These are phyloP conservation scores for Myrmecophaga tridactyla DNA, from an alignment of 2,113 vertebrate genomes.

Conservation along the genomic window DNA sequence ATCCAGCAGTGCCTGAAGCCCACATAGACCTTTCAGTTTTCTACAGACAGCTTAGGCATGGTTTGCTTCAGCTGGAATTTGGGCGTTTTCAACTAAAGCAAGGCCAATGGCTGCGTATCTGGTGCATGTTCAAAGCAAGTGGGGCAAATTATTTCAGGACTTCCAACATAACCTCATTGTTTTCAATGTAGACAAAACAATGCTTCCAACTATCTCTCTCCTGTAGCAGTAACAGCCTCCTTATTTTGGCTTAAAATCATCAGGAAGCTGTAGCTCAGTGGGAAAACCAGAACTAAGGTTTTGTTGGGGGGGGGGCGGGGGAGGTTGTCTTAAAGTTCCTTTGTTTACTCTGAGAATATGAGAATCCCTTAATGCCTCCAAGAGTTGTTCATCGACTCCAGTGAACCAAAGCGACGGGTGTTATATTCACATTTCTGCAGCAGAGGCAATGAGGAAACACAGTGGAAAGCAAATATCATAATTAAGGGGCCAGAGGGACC, in stretches of 20 bases:
- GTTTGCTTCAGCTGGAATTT: background rate
- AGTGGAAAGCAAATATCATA: background rate
- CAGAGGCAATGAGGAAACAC: background rate
- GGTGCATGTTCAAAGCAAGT: background rate
- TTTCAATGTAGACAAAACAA: background rate
- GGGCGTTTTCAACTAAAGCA: background rate
- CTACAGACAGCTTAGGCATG: background rate
- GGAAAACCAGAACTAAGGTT: background rate
- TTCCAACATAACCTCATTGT: background rate
- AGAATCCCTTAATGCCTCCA: background rate
- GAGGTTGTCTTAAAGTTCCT: background rate
- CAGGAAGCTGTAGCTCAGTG: background rate
- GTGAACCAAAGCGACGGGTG: background rate
- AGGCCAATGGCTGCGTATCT: background rate
- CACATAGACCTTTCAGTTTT: background rate
- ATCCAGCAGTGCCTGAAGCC: background rate
- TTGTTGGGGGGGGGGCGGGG: background rate
- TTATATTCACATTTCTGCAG: background rate
- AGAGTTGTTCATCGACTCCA: background rate
- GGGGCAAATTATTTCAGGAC: rapidly evolving
- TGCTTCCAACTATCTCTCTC: background rate
- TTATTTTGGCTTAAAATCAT: background rate
- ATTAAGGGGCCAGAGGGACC: background rate
- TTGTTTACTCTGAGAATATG: background rate
- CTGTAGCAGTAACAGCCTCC: background rate